Conservation (phyloP, 2,113 vertebrate genomes). For the Leucosticte australis region DNA sequence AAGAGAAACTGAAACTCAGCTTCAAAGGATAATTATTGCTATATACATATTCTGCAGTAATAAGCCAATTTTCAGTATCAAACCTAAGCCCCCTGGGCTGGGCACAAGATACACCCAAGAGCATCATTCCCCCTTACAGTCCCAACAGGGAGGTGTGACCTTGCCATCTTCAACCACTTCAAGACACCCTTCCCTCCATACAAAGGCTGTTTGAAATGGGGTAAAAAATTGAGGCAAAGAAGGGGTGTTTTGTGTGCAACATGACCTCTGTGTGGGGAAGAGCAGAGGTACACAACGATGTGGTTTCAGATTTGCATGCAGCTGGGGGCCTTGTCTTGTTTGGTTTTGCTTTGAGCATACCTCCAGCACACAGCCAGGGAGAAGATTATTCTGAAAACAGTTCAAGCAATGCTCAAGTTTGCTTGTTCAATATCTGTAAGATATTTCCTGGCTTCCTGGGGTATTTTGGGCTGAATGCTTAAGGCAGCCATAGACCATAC, state of each 20-base stretch:
- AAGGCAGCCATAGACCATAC: background rate
- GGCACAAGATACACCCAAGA: fast-evolving
- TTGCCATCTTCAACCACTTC: background rate
- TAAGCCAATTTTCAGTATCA: background rate
- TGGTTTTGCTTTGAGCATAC: background rate
- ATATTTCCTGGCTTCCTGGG: background rate
- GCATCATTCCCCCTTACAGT: background rate
- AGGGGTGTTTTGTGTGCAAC: background rate
- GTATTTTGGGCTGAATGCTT: background rate
- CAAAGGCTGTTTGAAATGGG: background rate
- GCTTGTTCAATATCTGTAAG: background rate
- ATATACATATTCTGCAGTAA: background rate
- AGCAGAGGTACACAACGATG: background rate
- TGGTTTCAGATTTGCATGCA: background rate
- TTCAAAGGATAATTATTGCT: background rate
- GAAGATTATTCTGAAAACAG: background rate
- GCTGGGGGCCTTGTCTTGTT: background rate
- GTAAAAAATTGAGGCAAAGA: background rate
- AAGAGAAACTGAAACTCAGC: background rate
- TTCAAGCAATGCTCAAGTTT: background rate
- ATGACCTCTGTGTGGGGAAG: fast-evolving
- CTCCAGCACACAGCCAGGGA: background rate
- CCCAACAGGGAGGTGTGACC: background rate
- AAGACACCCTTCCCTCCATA: background rate
- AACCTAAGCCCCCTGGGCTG: background rate